Evolutionary conservation across 2,113 vertebrate species (phyloP).

Genomic region (Willisornis vidua): DNA sequence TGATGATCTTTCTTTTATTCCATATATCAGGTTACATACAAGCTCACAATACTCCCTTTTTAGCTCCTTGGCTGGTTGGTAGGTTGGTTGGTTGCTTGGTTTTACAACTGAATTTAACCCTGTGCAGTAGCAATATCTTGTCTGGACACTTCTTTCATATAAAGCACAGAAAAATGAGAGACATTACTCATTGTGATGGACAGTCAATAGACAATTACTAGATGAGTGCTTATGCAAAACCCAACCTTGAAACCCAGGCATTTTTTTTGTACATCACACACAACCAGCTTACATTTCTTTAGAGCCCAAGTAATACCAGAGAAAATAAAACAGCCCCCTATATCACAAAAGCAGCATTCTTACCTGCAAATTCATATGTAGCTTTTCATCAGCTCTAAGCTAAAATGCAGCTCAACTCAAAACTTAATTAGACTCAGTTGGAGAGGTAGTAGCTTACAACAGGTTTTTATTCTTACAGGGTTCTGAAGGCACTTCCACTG

Average conservation of each 20-base stretch:
- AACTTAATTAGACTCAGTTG: constrained; percentile 12
- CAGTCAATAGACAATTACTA: background rate
- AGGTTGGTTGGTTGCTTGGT: background rate
- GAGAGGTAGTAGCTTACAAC: constrained; percentile 7
- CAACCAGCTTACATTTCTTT: background rate
- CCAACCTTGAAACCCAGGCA: background rate
- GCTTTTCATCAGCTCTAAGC: background rate
- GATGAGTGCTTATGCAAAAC: background rate
- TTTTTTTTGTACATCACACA: background rate
- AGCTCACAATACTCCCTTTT: background rate
- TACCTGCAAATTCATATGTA: background rate
- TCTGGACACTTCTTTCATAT: background rate
- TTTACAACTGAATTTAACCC: constrained; percentile 5
- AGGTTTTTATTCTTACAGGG: constrained; percentile 41
- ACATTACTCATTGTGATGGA: background rate
- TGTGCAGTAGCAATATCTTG: background rate
- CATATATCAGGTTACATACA: background rate
- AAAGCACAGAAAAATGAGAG: background rate
- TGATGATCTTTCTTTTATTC: background rate
- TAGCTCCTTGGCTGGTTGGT: background rate
- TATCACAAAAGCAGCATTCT: background rate
- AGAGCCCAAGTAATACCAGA: background rate
- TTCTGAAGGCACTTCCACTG: constrained; percentile 36
- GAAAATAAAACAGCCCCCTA: background rate
- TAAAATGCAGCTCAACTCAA: background rate